Percentiles rank a stretch among this genome's conserved stretches.
Evolutionary conservation across 2,888 invertebrate genomes (phyloP).

Genomic region (Oxytorus armatus): DNA sequence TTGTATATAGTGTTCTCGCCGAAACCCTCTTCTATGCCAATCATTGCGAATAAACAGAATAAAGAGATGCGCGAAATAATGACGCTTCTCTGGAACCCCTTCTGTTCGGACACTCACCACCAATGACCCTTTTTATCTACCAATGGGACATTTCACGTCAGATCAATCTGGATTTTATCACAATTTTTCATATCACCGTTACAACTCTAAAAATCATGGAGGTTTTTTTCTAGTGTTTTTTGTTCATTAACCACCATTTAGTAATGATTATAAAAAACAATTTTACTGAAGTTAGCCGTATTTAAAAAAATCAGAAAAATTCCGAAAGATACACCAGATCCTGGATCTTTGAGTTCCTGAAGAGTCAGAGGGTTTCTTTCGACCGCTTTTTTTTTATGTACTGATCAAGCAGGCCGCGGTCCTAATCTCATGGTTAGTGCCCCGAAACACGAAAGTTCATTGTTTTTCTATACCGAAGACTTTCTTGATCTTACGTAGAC

Average conservation of each 20-base stretch:
- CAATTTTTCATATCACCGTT: no score
- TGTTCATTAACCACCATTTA: no score
- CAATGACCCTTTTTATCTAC: conserved; percentile 8
- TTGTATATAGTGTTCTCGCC: conserved; percentile 27
- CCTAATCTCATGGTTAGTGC: conserved; percentile 28
- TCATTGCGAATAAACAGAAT: conserved; percentile 64
- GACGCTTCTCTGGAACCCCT: conserved; percentile 4
- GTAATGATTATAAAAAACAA: no score
- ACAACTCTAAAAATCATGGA: no score
- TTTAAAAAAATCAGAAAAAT: no score
- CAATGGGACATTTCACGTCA: no score
- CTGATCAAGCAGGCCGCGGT: background rate
- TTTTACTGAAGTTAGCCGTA: no score
- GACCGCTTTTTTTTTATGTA: conserved; percentile 34
- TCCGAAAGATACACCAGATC: background rate
- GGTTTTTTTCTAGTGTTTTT: no score
- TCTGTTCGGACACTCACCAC: conserved; percentile 19
- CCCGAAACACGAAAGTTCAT: conserved; percentile 22
- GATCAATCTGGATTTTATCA: no score
- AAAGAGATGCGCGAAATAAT: conserved; percentile 41
- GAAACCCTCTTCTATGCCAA: conserved; percentile 45
- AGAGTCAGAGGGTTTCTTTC: conserved; percentile 7
- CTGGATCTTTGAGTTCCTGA: background rate
- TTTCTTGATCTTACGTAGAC: background rate
- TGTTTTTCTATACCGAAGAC: conserved; percentile 18